A percentile compares a stretch with the other conserved stretches of the same genome.
phyloP scores from a whole-genome alignment of 1,140 invertebrate genomes.

The Drosophila seguyi region DNA sequence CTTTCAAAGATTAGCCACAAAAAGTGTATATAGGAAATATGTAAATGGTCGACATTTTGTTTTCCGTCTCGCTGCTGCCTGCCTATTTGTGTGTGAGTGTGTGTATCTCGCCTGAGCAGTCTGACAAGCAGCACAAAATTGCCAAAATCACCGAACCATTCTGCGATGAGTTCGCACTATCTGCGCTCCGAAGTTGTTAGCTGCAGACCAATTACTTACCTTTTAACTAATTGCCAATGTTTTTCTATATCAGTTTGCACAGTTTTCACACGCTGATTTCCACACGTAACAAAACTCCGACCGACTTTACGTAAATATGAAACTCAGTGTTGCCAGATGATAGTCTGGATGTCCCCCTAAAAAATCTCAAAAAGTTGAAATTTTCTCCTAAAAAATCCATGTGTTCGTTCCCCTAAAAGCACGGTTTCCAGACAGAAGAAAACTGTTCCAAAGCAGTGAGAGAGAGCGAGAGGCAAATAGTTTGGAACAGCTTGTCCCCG shows the following conservation, averaged over 20 bases:
- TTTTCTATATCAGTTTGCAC: constrained; percentile 51
- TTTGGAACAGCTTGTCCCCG: no score
- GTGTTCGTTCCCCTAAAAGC: no score
- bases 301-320: constrained; percentile 20
- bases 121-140: constrained; percentile 52
- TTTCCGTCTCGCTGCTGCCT: constrained; percentile 77
- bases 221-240: constrained; percentile 39
- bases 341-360: not conserved
- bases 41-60: constrained; percentile 81
- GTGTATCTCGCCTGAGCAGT: constrained; percentile 58
- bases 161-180: not conserved
- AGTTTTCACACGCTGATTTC: constrained; percentile 68
- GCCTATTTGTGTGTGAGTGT: constrained; percentile 56
- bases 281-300: constrained; percentile 74
- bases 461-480: no score
- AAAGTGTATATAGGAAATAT: constrained; percentile 59
- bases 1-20: constrained; percentile 35
- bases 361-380: not conserved
- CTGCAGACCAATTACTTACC: constrained; percentile 10
- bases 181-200: not conserved
- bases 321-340: not conserved
- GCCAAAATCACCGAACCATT: not conserved
- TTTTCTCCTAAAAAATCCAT: not conserved
- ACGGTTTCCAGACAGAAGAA: no score
- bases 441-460: no score